Base-by-base conservation (phyloP, 1,140 invertebrate genomes). In the Papilio xuthus region DNA sequence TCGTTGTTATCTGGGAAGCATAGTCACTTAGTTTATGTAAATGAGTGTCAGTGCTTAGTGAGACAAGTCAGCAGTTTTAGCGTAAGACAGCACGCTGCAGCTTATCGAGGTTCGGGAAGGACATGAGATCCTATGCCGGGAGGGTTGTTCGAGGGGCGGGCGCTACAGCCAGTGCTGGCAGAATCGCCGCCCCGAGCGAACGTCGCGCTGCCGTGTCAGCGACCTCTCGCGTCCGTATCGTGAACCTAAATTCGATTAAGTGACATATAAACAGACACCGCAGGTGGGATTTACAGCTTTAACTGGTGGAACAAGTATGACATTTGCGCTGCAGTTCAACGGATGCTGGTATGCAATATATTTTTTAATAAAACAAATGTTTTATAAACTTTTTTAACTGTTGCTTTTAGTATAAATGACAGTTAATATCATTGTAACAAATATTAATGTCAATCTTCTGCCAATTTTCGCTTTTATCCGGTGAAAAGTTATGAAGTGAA, bases 1-100 rank as follows among this genome's bases (percentile, higher is more conserved):
- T 44, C n/a, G 8, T 32, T n/a, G 18, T 42, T 42, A 77, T 74
- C 79, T 81, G 79, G 84, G 84, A 44, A 89, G 88, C 87, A 90
- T 89, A 86, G 88, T 87, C 85, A 90, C 90, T 90, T 88, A 89
- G 85, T 89, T 88, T 90, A 93, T 91, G 91, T 86, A 91, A 92
- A 93, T 92, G 88, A 88, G 85, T 81, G 83, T 47, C 12, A 81
- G 85, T 89, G 84, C 88, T 90, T 87, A 89, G 87, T 86, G 79
- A 81, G 84, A 86, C 83, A 80, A 88, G 86, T 92, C 88, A 91
- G 90, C 88, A 88, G 84, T 90, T 90, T 89, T 80, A 77, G 69
- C 81, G 81, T 82, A 83, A 84, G 83, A 81, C 80, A 81, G 85
- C 82, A 83, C 85, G 85, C 84, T 88, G 89, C 85, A 90, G 85